A percentile compares a stretch with the other conserved stretches of the same genome.
Evolutionary conservation across 2,113 vertebrate species (phyloP).

Genomic region (Diglossa brunneiventris): DNA sequence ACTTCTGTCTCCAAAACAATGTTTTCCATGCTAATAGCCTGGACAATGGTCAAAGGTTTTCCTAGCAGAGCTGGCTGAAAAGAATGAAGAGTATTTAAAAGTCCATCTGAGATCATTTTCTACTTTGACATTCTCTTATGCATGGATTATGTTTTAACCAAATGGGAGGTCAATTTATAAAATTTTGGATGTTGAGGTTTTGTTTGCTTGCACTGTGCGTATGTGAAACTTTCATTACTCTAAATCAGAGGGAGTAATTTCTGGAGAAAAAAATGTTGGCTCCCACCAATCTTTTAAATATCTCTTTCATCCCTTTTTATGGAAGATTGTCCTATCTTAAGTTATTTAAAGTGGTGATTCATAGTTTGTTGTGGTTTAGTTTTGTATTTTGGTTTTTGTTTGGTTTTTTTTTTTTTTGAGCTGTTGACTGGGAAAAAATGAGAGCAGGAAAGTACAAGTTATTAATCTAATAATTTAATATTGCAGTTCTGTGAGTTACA

Average conservation of each 20-base stretch:
- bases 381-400: not conserved
- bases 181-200: not conserved
- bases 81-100: slow-evolving; percentile 25
- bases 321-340: not conserved
- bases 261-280: not conserved
- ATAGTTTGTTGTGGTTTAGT: not conserved
- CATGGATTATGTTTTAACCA: not conserved
- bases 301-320: not conserved
- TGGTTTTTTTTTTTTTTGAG: not conserved
- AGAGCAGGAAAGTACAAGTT: not conserved
- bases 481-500: not conserved
- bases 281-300: not conserved
- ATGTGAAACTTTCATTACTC: not conserved
- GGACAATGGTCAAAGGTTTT: slow-evolving; percentile 35
- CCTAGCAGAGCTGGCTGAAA: slow-evolving; percentile 25
- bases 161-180: not conserved
- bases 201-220: not conserved
- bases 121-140: not conserved
- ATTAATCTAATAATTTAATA: not conserved
- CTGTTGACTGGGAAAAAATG: not conserved
- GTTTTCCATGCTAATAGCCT: slow-evolving; percentile 42
- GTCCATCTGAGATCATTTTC: slow-evolving; percentile 1
- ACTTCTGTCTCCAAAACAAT: slow-evolving; percentile 36
- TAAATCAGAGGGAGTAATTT: not conserved
- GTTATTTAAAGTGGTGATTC: not conserved